Evolutionary conservation across 2,888 invertebrate genomes (phyloP).

Genomic region (Hirtodrosophila confusa): DNA sequence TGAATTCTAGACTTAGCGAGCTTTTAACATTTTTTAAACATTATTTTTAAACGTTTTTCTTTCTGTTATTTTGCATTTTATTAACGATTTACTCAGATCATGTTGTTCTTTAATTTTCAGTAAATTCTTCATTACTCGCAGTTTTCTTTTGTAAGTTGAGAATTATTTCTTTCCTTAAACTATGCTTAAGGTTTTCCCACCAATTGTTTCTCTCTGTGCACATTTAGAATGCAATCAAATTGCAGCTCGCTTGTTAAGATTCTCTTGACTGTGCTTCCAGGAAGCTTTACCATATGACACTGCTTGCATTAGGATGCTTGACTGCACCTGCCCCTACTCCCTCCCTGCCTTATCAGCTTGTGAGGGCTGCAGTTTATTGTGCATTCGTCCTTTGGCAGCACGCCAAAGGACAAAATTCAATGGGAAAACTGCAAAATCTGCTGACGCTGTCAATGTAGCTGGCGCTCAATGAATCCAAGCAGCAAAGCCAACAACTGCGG

Average conservation of each 20-base stretch:
- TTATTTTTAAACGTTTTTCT: no score
- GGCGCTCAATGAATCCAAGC: constrained; percentile 10
- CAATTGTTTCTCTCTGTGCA: constrained; percentile 27
- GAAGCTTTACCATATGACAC: constrained; percentile 44
- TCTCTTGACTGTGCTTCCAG: constrained; percentile 47
- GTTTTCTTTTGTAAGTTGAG: no score
- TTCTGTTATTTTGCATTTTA: no score
- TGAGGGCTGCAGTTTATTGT: constrained; percentile 59
- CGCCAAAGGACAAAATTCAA: constrained; percentile 72
- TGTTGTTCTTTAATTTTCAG: no score
- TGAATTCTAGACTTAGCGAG: no score
- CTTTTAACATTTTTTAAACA: no score
- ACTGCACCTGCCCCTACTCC: neutral
- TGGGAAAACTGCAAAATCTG: constrained; percentile 30
- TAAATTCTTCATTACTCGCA: no score
- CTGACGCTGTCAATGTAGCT: constrained; percentile 27
- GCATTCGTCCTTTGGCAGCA: constrained; percentile 76
- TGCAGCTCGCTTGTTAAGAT: constrained; percentile 46
- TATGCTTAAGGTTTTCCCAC: no score
- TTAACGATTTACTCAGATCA: no score
- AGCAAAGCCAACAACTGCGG: constrained; percentile 46
- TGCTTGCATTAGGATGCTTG: constrained; percentile 8
- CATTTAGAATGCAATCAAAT: constrained; percentile 50
- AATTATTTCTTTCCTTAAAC: no score
- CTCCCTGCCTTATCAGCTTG: constrained; percentile 11